Evolutionary conservation across 2,113 vertebrate species (phyloP), one percentile per base, ranked within the genome.

Genomic region (Holacanthus passer): DNA sequence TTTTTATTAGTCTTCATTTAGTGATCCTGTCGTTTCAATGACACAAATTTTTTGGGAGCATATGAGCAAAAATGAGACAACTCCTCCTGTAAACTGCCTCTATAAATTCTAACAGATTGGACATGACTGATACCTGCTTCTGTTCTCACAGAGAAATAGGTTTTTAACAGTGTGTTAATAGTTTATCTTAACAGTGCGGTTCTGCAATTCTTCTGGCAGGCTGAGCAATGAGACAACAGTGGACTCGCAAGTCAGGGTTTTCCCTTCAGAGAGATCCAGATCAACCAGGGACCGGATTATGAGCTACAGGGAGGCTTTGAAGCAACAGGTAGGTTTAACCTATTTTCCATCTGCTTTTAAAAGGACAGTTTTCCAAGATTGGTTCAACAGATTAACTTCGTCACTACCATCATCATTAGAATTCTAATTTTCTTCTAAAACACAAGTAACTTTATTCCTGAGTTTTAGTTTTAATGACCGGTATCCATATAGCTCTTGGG

Each of bases 221-320:
- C 84, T 69, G 5, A 22, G 8, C 77, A 93, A 68, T 53, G 83
- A 90, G 43, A 32, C 84, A 32, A 81, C 92, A 24, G 84, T 27
- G 62, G 82, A 82, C 22, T 79, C 90, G 19, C 93, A 85, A 59
- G 50, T 66, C 70, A 93, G 92, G 76, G 9, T 72, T 13, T 81
- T 96, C 79, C 94, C 95, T 75, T 91, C 95, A 88, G 96, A 96
- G 88, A 96, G 91, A 83, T 7, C 91, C 84, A 94, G 88, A n/a
- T 74, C 89, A 65, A 90, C 91, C 79, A 96, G 90, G 83, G 92
- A 95, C 10, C 83, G 88, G 39, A 79, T 85, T 7, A 77, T 95
- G 62, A 93, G 92, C 82, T 99, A 99, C 59, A 96, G 97, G 84
- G 95, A 97, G 24, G 96, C 95, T 81, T 91, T 99, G 72, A 95